Conservation (phyloP, 1,140 invertebrate species). For the Rhynchophorus ferrugineus region DNA sequence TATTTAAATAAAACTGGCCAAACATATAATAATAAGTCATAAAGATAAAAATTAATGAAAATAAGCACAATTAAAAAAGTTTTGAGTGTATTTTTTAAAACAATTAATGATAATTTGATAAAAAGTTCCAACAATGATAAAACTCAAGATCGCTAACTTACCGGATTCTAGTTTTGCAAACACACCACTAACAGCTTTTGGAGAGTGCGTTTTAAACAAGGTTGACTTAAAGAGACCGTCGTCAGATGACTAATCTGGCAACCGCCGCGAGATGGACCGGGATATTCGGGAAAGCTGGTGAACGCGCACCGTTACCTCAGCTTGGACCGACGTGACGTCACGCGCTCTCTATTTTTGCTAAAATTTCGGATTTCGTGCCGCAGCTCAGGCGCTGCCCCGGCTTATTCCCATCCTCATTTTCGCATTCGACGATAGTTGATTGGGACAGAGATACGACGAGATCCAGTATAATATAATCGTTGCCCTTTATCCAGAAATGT, state of each 20-base stretch:
- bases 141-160: too few species aligned
- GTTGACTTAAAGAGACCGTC: slow-evolving; percentile 15
- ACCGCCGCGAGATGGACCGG: slow-evolving; percentile 2
- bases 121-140: too few species aligned
- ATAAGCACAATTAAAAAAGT: too few species aligned
- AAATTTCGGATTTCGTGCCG: slow-evolving; percentile 6
- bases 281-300: slow-evolving; percentile 2
- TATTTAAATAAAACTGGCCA: too few species aligned
- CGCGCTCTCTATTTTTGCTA: slow-evolving; percentile 12
- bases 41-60: too few species aligned
- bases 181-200: slow-evolving; percentile 4
- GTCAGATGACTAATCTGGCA: slow-evolving; percentile 19
- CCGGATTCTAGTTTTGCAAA: neutral
- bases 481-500: neutral
- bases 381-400: neutral
- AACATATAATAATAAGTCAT: too few species aligned
- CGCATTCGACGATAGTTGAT: too few species aligned
- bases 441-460: too few species aligned
- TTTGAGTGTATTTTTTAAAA: too few species aligned
- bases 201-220: slow-evolving; percentile 5
- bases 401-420: neutral
- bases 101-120: too few species aligned
- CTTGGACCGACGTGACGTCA: slow-evolving; percentile 9
- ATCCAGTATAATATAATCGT: neutral
- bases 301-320: slow-evolving; percentile 9